These are phyloP conservation scores for Prunella fulvescens DNA, from an alignment of 2,113 vertebrate genomes.

Conservation along the genomic window DNA sequence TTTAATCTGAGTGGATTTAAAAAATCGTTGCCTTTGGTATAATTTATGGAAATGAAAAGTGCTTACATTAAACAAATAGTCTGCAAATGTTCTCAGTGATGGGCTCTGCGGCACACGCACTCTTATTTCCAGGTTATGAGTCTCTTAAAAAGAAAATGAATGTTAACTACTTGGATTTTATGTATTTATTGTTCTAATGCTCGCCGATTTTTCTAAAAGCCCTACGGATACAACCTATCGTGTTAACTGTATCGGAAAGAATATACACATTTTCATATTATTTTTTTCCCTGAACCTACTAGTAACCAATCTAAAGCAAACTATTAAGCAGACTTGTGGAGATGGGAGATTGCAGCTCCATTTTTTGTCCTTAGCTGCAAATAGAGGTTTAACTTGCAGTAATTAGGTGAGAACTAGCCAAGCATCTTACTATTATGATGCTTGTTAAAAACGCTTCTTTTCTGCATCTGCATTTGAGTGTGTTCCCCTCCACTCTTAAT, in stretches of 20 bases:
- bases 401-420: constrained; percentile 96
- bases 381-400: constrained; percentile 93
- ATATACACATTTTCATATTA: constrained; percentile 23
- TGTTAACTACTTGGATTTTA: constrained; percentile 19
- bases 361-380: constrained; percentile 81
- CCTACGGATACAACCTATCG: not conserved
- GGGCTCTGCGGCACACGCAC: not conserved
- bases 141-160: constrained; percentile 29
- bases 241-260: constrained; percentile 37
- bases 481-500: constrained; percentile 94
- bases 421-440: constrained; percentile 96
- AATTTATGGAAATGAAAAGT: constrained; percentile 73
- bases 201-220: constrained; percentile 34
- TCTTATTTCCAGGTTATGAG: constrained; percentile 14
- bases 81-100: constrained; percentile 27
- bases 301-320: constrained; percentile 65
- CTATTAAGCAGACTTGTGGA: constrained; percentile 68
- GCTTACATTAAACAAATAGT: constrained; percentile 55
- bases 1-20: constrained; percentile 64
- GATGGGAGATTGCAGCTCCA: constrained; percentile 66
- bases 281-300: not conserved
- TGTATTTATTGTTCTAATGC: constrained; percentile 53
- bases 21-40: constrained; percentile 65
- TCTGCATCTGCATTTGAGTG: constrained; percentile 96
- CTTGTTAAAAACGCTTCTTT: constrained; percentile 90